A percentile compares a stretch with the other conserved stretches of the same genome.
Evolutionary conservation across 2,797 vertebrate species (phyloP).

Genomic region (Paguma larvata): DNA sequence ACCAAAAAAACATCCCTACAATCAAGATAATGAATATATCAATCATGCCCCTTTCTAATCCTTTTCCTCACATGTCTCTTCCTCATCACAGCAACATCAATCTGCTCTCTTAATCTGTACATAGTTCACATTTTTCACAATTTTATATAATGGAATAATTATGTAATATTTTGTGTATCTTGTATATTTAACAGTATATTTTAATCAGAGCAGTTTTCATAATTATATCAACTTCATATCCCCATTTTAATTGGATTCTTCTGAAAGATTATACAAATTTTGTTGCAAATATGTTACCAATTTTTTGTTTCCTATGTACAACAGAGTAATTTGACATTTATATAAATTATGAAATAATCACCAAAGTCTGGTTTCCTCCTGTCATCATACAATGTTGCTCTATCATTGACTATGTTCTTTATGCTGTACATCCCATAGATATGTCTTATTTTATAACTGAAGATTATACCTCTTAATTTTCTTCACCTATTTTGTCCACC

Average conservation of each 20-base stretch:
- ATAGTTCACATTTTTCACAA: neutral
- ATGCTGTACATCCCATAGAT: neutral
- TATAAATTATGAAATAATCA: neutral
- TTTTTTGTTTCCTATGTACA: neutral
- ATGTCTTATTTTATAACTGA: neutral
- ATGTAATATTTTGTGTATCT: neutral
- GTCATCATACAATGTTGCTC: neutral
- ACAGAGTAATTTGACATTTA: neutral
- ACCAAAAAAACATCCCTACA: neutral
- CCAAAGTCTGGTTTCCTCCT: neutral
- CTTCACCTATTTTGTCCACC: neutral
- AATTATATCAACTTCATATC: conserved; percentile 53
- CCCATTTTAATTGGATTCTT: conserved; percentile 64
- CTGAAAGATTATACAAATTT: neutral
- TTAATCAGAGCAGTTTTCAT: conserved; percentile 63
- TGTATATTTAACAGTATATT: neutral
- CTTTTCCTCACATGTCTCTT: neutral
- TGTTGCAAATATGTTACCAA: neutral
- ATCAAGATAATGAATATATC: neutral
- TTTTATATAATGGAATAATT: neutral
- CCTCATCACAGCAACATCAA: neutral
- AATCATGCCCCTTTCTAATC: neutral
- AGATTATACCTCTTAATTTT: neutral
- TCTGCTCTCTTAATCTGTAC: neutral
- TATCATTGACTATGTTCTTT: neutral